Evolutionary conservation across 1,140 invertebrate genomes (phyloP).

Genomic region (Caenorhabditis brenneri): DNA sequence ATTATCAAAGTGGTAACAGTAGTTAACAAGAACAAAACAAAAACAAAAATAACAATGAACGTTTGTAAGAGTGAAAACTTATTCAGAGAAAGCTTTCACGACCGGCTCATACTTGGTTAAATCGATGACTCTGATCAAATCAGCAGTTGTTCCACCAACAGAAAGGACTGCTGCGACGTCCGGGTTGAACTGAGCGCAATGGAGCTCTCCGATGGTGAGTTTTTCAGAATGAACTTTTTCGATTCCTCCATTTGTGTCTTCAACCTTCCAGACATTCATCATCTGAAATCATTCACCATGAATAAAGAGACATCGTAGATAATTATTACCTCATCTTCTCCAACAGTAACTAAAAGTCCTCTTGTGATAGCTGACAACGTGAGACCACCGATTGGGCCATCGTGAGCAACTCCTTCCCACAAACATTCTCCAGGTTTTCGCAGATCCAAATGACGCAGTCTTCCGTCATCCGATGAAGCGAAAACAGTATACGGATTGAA

Average conservation of each 20-base stretch:
- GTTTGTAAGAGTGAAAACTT: background rate
- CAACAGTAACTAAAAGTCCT: constrained; percentile 60
- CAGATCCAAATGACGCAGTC: constrained; percentile 78
- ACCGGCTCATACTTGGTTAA: constrained; percentile 50
- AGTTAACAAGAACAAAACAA: background rate
- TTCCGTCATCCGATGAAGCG: constrained; percentile 72
- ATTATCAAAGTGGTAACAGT: background rate
- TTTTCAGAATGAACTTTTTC: constrained; percentile 46
- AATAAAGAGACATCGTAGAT: background rate
- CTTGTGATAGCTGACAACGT: constrained; percentile 55
- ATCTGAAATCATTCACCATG: background rate
- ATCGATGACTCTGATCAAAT: constrained; percentile 52
- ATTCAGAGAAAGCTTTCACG: constrained; percentile 41
- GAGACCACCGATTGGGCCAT: constrained; percentile 74
- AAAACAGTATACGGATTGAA: constrained; percentile 79
- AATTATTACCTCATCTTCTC: constrained; percentile 56
- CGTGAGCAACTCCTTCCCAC: constrained; percentile 81
- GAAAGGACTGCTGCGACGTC: constrained; percentile 46
- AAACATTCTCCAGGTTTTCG: constrained; percentile 77
- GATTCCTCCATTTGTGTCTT: constrained; percentile 27
- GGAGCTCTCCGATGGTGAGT: constrained; percentile 47
- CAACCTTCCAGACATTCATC: constrained; percentile 55
- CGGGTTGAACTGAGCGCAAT: constrained; percentile 49
- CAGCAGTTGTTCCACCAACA: constrained; percentile 48
- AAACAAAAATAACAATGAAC: background rate